Evolutionary conservation across 2,888 invertebrate species (phyloP).

Genomic region (Xestia ashworthii): DNA sequence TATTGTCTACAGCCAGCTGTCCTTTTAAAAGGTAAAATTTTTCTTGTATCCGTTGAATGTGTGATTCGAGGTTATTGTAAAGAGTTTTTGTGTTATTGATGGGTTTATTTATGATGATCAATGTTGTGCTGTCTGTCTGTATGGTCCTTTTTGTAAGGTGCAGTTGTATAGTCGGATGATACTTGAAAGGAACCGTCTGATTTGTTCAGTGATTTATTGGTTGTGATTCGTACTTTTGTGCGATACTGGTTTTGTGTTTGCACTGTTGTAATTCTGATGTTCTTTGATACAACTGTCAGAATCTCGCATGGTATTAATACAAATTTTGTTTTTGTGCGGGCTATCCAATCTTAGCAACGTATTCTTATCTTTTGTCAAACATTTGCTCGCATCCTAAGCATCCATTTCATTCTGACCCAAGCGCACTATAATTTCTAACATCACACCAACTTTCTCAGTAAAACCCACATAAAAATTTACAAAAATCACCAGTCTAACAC

Average conservation of each 20-base stretch:
- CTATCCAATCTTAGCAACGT: not conserved
- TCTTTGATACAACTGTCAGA: not conserved
- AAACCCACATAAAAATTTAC: not conserved
- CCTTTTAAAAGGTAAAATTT: constrained; percentile 73
- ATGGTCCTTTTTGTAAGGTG: constrained; percentile 28
- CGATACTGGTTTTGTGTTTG: not conserved
- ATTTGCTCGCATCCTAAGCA: not conserved
- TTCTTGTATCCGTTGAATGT: constrained; percentile 62
- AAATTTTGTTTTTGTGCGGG: not conserved
- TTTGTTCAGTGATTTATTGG: constrained; percentile 25
- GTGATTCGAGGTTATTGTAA: constrained; percentile 64
- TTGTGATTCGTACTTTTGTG: constrained; percentile 23
- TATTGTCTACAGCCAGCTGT: constrained; percentile 79
- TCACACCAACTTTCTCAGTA: constrained; percentile 15
- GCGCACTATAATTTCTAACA: constrained; percentile 8
- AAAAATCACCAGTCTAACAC: constrained; percentile 28
- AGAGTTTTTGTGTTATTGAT: constrained; percentile 56
- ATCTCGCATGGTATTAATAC: not conserved
- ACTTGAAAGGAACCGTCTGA: constrained; percentile 31
- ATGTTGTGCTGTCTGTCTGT: constrained; percentile 41
- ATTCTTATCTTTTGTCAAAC: not conserved
- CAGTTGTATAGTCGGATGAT: constrained; percentile 10
- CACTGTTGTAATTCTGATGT: constrained; percentile 6
- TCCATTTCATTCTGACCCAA: not conserved
- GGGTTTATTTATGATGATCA: constrained; percentile 55